These are phyloP conservation scores for Paramacrobiotus metropolitanus DNA, from an alignment of 1,140 invertebrate genomes.

Conservation along the genomic window DNA sequence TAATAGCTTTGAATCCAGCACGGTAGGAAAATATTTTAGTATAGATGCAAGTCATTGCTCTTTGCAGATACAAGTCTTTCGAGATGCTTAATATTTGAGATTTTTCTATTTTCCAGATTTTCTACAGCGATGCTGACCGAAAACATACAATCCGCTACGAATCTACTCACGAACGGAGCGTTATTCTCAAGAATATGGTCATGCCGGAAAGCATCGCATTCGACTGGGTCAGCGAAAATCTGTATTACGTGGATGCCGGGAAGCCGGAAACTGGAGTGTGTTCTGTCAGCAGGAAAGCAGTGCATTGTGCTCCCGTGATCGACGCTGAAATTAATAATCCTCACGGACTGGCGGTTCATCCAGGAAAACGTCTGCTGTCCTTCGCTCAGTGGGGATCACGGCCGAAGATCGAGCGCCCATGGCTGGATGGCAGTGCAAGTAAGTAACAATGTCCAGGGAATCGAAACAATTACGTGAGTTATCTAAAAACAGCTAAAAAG, in stretches of 20 bases:
- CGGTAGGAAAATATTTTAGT: not conserved
- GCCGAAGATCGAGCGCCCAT: not conserved
- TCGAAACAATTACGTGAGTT: too few relatives aligned
- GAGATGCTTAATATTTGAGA: too few relatives aligned
- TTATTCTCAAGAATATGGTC: not conserved
- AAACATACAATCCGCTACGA: not conserved
- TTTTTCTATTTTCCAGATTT: not conserved
- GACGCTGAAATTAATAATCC: too few relatives aligned
- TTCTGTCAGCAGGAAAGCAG: not conserved
- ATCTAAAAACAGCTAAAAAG: too few relatives aligned
- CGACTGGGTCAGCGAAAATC: not conserved
- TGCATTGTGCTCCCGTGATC: not conserved
- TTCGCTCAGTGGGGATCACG: not conserved
- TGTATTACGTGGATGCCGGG: not conserved
- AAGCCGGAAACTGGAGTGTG: not conserved
- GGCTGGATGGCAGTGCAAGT: not conserved
- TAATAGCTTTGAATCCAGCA: not conserved
- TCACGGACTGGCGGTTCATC: not conserved
- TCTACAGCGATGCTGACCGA: not conserved
- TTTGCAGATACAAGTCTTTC: not conserved
- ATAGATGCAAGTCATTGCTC: too few relatives aligned
- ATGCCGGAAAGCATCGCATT: not conserved
- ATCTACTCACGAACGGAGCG: too few relatives aligned
- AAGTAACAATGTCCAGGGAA: too few relatives aligned
- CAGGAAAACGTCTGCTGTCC: not conserved